Percentiles rank a stretch among this genome's conserved stretches.
phyloP scores from a whole-genome alignment of 1,140 invertebrate species.

The Drosophila nasuta region DNA sequence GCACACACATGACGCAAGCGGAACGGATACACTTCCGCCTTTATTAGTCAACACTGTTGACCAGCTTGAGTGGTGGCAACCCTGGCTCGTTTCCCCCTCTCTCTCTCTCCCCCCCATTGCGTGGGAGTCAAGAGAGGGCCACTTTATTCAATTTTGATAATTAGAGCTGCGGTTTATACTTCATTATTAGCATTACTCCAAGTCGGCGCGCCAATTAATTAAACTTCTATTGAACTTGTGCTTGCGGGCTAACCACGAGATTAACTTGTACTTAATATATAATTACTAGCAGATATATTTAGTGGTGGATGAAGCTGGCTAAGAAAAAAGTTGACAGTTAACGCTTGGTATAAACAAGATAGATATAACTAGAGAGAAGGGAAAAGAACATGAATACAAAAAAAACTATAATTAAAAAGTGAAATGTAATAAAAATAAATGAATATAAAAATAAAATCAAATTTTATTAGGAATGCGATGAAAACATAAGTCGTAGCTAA shows the following conservation, averaged over 20 bases:
- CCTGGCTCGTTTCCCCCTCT: not conserved
- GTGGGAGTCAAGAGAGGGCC: conserved; percentile 48
- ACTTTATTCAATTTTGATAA: conserved; percentile 41
- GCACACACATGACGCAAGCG: conserved; percentile 68
- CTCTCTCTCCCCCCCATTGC: not conserved
- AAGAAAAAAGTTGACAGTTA: not conserved
- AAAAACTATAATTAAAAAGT: too few relatives aligned
- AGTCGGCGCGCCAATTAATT: conserved; percentile 11
- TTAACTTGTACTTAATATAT: conserved; percentile 1
- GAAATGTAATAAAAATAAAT: too few relatives aligned
- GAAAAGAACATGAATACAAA: too few relatives aligned
- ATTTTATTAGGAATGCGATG: too few relatives aligned
- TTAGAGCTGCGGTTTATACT: conserved; percentile 9
- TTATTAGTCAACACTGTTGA: conserved; percentile 44
- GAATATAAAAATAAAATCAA: too few relatives aligned
- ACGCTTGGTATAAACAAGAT: too few relatives aligned
- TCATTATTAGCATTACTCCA: conserved; percentile 8
- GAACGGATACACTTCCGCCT: conserved; percentile 36
- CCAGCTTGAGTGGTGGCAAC: conserved; percentile 48
- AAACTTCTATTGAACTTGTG: conserved; percentile 2
- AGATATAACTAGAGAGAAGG: too few relatives aligned
- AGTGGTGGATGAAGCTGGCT: too few relatives aligned
- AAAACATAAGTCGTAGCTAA: too few relatives aligned
- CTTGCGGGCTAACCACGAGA: not conserved
- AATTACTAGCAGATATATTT: not conserved